These are phyloP conservation scores for Pygmarrhopalites habei DNA, from an alignment of 1,140 invertebrate genomes.

Conservation along the genomic window DNA sequence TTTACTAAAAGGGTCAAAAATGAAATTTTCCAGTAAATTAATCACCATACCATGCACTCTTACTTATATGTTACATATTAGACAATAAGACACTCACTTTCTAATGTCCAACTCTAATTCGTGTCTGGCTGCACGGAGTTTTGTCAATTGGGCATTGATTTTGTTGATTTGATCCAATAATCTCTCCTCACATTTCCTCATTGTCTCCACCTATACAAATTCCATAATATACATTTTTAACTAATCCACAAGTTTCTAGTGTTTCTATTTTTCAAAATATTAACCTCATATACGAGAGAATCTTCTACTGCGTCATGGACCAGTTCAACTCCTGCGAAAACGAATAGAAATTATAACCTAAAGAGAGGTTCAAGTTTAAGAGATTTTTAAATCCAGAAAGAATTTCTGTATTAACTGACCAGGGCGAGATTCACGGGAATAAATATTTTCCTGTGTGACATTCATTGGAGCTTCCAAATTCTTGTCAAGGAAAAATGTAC, in stretches of 20 bases:
- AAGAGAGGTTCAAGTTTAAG: no score
- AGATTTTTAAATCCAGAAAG: no score
- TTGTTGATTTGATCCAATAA: conserved; percentile 9
- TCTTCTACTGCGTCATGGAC: conserved; percentile 32
- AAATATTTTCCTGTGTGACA: conserved; percentile 29
- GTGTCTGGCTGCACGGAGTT: no score
- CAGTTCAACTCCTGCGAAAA: conserved; percentile 30
- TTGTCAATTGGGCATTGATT: neutral
- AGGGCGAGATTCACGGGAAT: conserved; percentile 22
- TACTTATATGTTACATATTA: neutral
- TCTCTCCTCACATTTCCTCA: conserved; percentile 24
- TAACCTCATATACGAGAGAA: conserved; percentile 21
- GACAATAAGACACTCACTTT: neutral
- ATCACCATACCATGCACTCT: neutral
- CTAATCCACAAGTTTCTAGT: neutral
- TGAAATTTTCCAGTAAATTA: neutral
- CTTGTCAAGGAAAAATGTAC: no score
- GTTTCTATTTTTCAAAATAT: neutral
- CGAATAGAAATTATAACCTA: no score
- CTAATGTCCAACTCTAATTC: no score
- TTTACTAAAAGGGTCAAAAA: neutral
- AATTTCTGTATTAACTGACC: no score
- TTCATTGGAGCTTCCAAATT: conserved; percentile 27
- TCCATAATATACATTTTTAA: neutral
- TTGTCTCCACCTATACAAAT: conserved; percentile 14